These are phyloP conservation scores for Spicauda simplicius DNA, from an alignment of 2,888 invertebrate species.

Conservation along the genomic window DNA sequence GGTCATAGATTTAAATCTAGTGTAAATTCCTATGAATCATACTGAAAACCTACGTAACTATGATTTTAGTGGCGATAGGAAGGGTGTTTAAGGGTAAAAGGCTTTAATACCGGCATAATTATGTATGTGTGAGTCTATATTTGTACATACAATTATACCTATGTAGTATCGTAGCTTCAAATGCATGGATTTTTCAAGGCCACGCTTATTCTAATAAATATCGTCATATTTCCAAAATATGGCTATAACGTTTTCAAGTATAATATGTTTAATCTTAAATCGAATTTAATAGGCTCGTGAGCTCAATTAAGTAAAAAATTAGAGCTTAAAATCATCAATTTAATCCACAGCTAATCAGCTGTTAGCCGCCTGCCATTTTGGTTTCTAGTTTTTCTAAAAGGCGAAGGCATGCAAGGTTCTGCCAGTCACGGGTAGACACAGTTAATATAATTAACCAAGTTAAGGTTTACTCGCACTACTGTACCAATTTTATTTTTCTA, in stretches of 20 bases:
- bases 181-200: too few relatives aligned
- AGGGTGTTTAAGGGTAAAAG: too few relatives aligned
- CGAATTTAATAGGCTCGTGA: not conserved
- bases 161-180: too few relatives aligned
- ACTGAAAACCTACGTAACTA: too few relatives aligned
- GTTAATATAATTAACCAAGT: slow-evolving; percentile 18
- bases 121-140: too few relatives aligned
- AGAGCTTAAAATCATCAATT: not conserved
- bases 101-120: too few relatives aligned
- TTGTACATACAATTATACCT: too few relatives aligned
- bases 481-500: not conserved
- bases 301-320: not conserved
- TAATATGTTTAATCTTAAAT: not conserved
- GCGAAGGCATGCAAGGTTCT: slow-evolving; percentile 49
- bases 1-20: not conserved
- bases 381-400: slow-evolving; percentile 44
- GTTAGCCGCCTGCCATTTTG: slow-evolving; percentile 43
- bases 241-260: not conserved
- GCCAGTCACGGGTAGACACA: slow-evolving; percentile 42
- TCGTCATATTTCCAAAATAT: too few relatives aligned
- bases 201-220: too few relatives aligned
- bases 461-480: not conserved
- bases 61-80: too few relatives aligned
- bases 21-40: too few relatives aligned
- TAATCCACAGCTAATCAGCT: slow-evolving; percentile 38